These are phyloP conservation scores for Latrodectus geometricus DNA, from an alignment of 1,140 invertebrate genomes.

Conservation along the genomic window DNA sequence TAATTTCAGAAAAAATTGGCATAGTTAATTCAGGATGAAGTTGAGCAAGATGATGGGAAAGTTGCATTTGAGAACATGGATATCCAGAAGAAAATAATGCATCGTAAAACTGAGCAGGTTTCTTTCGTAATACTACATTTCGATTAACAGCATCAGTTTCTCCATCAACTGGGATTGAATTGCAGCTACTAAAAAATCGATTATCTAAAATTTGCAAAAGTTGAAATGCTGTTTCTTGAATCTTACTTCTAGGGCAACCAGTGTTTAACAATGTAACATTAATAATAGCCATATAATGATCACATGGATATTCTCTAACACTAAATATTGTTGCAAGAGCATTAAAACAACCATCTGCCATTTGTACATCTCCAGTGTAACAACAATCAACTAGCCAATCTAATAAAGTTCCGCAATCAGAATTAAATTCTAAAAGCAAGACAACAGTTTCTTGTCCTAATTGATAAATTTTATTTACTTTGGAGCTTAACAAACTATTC, in stretches of 20 bases:
- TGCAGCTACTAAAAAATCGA: slow-evolving; percentile 84
- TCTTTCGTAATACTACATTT: slow-evolving; percentile 55
- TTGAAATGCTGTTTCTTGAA: slow-evolving; percentile 93
- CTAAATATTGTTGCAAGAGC: slow-evolving; percentile 96
- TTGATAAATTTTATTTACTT: slow-evolving; percentile 88
- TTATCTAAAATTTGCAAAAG: slow-evolving; percentile 94
- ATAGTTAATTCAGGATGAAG: slow-evolving; percentile 97
- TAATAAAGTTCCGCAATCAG: slow-evolving; percentile 89
- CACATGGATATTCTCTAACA: slow-evolving; percentile 96
- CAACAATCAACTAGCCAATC: slow-evolving; percentile 99
- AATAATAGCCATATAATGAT: slow-evolving; percentile 97
- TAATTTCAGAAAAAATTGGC: slow-evolving; percentile 99
- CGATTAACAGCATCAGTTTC: slow-evolving; percentile 52
- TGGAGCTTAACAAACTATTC: slow-evolving; percentile 87
- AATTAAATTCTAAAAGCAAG: slow-evolving; percentile 93
- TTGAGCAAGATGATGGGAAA: slow-evolving; percentile 91
- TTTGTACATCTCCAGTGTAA: slow-evolving; percentile 88
- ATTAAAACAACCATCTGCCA: slow-evolving; percentile 95
- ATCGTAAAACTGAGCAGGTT: slow-evolving; percentile 77
- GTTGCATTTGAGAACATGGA: slow-evolving; percentile 89
- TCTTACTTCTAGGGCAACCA: slow-evolving; percentile 88
- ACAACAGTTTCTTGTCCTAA: slow-evolving; percentile 94
- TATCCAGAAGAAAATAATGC: slow-evolving; percentile 86
- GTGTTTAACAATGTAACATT: slow-evolving; percentile 97
- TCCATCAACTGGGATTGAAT: slow-evolving; percentile 54